phyloP scores from a whole-genome alignment of 2,113 vertebrate genomes.

The Dasyurus viverrinus region DNA sequence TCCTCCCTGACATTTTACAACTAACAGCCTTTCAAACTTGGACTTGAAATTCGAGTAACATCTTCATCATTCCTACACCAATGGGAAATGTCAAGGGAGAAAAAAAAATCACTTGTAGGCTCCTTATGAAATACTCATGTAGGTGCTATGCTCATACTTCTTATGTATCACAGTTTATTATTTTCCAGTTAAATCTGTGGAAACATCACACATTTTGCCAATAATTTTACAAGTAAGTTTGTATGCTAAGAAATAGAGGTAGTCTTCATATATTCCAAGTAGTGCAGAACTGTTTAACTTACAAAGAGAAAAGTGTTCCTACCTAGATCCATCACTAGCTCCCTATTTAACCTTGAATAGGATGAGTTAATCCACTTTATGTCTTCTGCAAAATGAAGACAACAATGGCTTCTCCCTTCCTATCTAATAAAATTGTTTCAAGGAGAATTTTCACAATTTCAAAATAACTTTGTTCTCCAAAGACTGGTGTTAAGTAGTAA shows the following conservation, averaged over 20 bases:
- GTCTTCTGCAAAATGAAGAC: background rate
- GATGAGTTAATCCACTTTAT: background rate
- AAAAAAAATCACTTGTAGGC: background rate
- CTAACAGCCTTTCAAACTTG: slow-evolving; percentile 8
- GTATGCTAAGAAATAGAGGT: slow-evolving; percentile 41
- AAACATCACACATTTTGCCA: slow-evolving; percentile 55
- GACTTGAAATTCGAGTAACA: background rate
- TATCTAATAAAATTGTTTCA: background rate
- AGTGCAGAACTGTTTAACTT: slow-evolving; percentile 25
- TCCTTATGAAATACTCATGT: background rate
- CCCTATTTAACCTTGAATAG: background rate
- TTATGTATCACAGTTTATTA: slow-evolving; percentile 41
- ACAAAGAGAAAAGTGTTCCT: slow-evolving; percentile 20
- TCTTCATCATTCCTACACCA: background rate
- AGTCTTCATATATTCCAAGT: slow-evolving; percentile 43
- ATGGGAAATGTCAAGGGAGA: background rate
- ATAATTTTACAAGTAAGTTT: slow-evolving; percentile 34
- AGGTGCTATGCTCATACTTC: slow-evolving; percentile 16
- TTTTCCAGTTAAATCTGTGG: slow-evolving; percentile 56
- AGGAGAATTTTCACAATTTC: background rate
- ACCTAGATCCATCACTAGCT: background rate
- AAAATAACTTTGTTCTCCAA: slow-evolving; percentile 13
- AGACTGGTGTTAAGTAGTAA: background rate
- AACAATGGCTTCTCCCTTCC: background rate
- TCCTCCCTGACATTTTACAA: slow-evolving; percentile 15